Conservation (phyloP, 1,140 invertebrate genomes). For the Aphaenogaster rudis region DNA sequence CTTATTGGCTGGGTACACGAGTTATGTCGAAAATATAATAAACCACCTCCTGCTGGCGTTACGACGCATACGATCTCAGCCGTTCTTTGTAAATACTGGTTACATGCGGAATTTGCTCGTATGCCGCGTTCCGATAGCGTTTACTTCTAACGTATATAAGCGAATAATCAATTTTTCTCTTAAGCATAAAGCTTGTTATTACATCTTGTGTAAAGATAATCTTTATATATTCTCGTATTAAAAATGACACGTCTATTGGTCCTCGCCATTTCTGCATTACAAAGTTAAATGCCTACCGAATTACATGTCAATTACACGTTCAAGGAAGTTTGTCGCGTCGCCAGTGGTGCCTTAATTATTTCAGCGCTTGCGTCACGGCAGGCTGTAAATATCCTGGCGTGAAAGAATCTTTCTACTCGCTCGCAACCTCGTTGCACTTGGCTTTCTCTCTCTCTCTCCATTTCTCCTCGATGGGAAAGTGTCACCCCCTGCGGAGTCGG, state of each 20-base stretch:
- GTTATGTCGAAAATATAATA: constrained; percentile 62
- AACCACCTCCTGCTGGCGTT: constrained; percentile 34
- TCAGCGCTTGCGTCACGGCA: not conserved
- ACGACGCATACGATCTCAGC: constrained; percentile 31
- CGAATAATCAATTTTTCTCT: constrained; percentile 13
- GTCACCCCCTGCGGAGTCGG: constrained; percentile 59
- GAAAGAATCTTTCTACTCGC: constrained; percentile 40
- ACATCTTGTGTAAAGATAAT: not conserved
- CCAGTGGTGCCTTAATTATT: constrained; percentile 31
- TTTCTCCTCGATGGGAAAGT: constrained; percentile 53
- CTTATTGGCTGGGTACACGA: constrained; percentile 48
- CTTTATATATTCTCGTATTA: not conserved
- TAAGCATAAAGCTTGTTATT: constrained; percentile 2
- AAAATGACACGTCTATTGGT: not conserved
- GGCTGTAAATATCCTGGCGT: constrained; percentile 22
- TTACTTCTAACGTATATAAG: not conserved
- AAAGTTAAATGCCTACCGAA: constrained; percentile 12
- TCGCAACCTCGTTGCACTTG: constrained; percentile 55
- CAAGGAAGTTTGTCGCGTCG: constrained; percentile 4
- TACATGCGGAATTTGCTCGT: constrained; percentile 35
- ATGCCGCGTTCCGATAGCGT: not conserved
- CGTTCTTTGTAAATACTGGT: constrained; percentile 22
- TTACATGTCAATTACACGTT: constrained; percentile 40
- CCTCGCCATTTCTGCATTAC: not conserved
- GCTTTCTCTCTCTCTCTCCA: constrained; percentile 37